phyloP scores from a whole-genome alignment of 2,888 invertebrate genomes.

The Leptarthrus brevirostris region DNA sequence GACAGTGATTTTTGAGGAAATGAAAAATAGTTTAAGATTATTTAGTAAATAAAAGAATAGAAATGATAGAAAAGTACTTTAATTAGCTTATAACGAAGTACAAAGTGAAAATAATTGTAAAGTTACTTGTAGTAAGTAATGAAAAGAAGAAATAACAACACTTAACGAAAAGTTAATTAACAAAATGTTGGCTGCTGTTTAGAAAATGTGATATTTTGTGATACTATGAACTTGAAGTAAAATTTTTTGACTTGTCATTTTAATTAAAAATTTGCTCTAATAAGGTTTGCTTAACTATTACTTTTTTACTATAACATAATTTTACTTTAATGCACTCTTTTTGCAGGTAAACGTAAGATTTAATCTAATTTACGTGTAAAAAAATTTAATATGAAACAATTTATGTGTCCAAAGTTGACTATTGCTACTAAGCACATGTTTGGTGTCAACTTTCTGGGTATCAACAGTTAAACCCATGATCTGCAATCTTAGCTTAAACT shows the following conservation, averaged over 20 bases:
- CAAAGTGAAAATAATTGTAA: constrained; percentile 17
- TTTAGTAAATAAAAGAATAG: constrained; percentile 30
- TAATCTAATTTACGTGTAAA: too few relatives aligned
- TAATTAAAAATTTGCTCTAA: constrained; percentile 3
- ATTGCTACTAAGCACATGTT: too few relatives aligned
- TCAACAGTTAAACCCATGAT: too few relatives aligned
- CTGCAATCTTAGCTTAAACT: too few relatives aligned
- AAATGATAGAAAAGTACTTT: constrained; percentile 42
- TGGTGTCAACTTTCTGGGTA: too few relatives aligned
- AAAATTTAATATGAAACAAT: too few relatives aligned
- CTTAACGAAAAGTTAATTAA: neutral
- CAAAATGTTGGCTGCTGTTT: neutral
- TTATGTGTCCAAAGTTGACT: too few relatives aligned
- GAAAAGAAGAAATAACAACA: neutral
- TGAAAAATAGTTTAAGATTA: constrained; percentile 10
- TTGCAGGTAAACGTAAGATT: too few relatives aligned
- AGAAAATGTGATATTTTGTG: constrained; percentile 11
- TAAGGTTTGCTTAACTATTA: too few relatives aligned
- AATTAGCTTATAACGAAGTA: constrained; percentile 10
- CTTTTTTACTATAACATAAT: too few relatives aligned
- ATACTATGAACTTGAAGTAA: constrained; percentile 33
- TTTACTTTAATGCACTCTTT: too few relatives aligned
- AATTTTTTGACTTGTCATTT: neutral
- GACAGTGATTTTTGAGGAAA: constrained; percentile 21
- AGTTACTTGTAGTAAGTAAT: constrained; percentile 34